Evolutionary conservation across 2,888 invertebrate species (phyloP), one percentile per base, ranked within the genome.

Genomic region (Onchidella celtica): DNA sequence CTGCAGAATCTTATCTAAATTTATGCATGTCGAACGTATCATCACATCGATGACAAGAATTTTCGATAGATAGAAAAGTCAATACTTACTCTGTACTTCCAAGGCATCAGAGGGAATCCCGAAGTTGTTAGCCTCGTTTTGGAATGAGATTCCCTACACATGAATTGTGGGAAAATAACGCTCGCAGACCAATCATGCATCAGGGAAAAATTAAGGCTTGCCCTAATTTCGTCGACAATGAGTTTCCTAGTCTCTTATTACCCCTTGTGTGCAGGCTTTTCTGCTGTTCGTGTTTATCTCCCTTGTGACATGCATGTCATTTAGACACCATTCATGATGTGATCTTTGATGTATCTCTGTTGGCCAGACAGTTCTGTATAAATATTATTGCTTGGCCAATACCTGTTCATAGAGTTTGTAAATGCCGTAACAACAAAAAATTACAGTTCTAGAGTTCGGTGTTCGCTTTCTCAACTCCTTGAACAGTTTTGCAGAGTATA

Each of bases 21-120:
- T 69, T 34, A 55, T 2, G 3, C 24, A 34, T 57, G 40, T 55
- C 3, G 38, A 36, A 34, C 3, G 47, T n/a, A n/a, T n/a, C n/a
- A n/a, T n/a, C n/a, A n/a, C 14, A 72, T 55, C 40, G 84, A 84
- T 84, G 84, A 76, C 78, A 77, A 74, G 11, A 81, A 73, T 63
- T 72, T 40, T 68, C 32, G 59, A 38, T 68, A 80, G 84, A 84
- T 84, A 82, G 66, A 79, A 79, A 82, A 81, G 63, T 70, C 72
- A 70, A 84, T 84, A 84, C 84, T 84, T 79, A 84, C 84, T 55
- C 36, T 66, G 70, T 82, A 84, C 84, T 84, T 82, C 76, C 84
- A 55, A 70, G 34, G 68, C 70, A 14, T 36, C 61, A 17, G 66
- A 65, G 79, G 84, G 82, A 73, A 81, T 72, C 84, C 84, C 81